Conservation (phyloP, 2,113 vertebrate species). For the Salvator merianae region DNA sequence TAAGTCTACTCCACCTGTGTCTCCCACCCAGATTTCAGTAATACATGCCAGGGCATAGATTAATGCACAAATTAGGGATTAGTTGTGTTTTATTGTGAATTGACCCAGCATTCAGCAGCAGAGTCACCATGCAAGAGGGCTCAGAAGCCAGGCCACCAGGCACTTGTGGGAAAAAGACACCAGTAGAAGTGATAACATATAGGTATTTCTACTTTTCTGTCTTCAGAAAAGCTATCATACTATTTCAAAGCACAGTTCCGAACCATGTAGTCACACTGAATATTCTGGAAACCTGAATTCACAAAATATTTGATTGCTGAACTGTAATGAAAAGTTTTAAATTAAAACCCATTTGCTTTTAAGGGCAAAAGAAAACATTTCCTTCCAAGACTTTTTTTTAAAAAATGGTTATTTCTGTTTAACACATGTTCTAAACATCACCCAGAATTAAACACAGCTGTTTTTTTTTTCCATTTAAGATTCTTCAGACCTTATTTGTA, state of each 20-base stretch:
- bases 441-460: slow-evolving; percentile 9
- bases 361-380: background rate
- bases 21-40: too few species aligned
- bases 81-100: too few species aligned
- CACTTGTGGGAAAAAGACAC: too few species aligned
- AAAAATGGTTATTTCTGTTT: background rate
- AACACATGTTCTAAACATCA: background rate
- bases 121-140: too few species aligned
- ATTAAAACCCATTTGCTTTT: background rate
- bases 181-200: background rate
- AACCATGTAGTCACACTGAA: background rate
- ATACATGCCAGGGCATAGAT: too few species aligned
- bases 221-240: background rate
- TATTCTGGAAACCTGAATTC: background rate
- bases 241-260: background rate
- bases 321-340: background rate
- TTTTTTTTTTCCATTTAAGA: background rate
- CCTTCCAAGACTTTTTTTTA: background rate
- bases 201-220: background rate
- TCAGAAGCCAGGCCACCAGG: too few species aligned
- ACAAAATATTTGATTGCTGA: background rate
- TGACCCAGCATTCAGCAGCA: too few species aligned
- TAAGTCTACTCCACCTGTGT: too few species aligned
- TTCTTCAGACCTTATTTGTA: background rate
- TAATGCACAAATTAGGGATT: too few species aligned